Evolutionary conservation across 2,888 invertebrate genomes (phyloP), one percentile per base, ranked within the genome.

Genomic region (Drosophila tripunctata): DNA sequence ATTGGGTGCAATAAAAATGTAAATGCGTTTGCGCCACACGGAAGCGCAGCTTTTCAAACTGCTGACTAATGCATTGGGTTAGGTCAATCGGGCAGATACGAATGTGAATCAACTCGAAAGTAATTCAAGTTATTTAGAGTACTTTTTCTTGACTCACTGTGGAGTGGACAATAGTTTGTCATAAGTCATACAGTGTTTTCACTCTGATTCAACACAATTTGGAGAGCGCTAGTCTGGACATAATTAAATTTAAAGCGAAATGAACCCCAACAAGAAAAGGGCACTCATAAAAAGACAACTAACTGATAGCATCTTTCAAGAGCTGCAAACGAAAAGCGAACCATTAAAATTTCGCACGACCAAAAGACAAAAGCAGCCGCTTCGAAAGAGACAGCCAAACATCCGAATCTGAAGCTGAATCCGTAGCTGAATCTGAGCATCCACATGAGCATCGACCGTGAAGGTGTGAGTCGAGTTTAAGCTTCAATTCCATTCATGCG

Each of bases 401-500:
- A 27, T 14, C 8, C 8, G 22, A 4, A 27, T 4, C 12, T 1
- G 14, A 12, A 27, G n/a, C 5, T 19, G 33, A 24, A 17, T 10
- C 33, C 21, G 7, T 41, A 47, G 19, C 70, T 56, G 36, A 19
- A 61, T 45, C 47, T 36, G 24, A 22, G 35, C 4, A 15, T 24
- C 48, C 48, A 43, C 45, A 47, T 19, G 44, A 43, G 63, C 57
- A 50, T 38, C 50, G 27, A 24, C 27, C 67, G 56, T 57, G 70
- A 88, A 87, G 89, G 88, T 88, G 89, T 88, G 82, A 88, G 84
- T 61, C 61, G 61, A 80, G 85, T 14, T 74, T 80, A 77, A 77
- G 78, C 83, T 88, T 88, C 89, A 90, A 89, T 89, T 89, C 83
- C 89, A 90, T 84, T 90, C 89, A 90, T 87, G 87, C 90, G 83